phyloP scores from a whole-genome alignment of 2,113 vertebrate genomes.

The Charadrius vociferus region DNA sequence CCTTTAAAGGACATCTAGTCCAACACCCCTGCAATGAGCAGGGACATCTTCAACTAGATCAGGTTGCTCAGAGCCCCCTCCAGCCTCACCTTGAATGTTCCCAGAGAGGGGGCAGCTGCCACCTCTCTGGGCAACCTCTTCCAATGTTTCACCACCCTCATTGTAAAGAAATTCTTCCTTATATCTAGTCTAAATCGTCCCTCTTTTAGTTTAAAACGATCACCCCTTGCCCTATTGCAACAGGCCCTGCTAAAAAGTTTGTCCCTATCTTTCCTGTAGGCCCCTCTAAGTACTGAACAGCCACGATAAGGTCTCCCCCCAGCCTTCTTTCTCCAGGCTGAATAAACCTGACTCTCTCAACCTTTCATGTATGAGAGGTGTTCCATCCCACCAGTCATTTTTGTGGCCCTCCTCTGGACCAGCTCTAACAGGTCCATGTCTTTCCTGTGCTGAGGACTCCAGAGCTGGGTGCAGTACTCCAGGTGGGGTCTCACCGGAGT shows the following conservation, averaged over 20 bases:
- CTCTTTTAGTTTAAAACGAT: not conserved
- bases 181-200: not conserved
- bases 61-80: not conserved
- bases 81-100: not conserved
- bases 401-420: not conserved
- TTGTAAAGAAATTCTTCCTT: not conserved
- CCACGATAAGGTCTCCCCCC: not conserved
- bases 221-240: not conserved
- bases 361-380: too few relatives aligned
- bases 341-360: not conserved
- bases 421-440: not conserved
- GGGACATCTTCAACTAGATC: not conserved
- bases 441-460: not conserved
- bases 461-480: not conserved
- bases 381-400: not conserved
- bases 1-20: not conserved
- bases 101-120: not conserved
- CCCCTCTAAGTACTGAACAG: not conserved
- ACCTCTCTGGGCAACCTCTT: not conserved
- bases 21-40: not conserved
- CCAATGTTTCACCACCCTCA: not conserved
- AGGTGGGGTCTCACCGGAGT: not conserved
- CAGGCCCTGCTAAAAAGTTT: not conserved
- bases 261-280: not conserved
- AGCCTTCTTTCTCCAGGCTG: not conserved